Evolutionary conservation across 2,113 vertebrate genomes (phyloP).

Genomic region (Ploceus nigricollis): DNA sequence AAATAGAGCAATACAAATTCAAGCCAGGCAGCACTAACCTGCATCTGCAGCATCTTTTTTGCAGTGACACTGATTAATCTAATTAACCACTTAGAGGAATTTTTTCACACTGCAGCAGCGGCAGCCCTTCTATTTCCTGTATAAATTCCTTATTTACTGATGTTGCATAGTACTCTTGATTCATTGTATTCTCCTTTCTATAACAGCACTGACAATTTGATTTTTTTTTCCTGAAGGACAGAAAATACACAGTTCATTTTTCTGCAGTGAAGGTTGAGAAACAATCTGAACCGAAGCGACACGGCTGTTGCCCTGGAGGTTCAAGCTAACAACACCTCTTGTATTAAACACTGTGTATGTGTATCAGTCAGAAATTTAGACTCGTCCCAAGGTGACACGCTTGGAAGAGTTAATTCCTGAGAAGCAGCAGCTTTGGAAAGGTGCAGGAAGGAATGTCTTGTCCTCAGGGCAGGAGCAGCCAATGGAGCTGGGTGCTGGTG

Average conservation of each 20-base stretch:
- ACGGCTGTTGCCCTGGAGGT: not conserved
- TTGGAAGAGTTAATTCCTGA: conserved; percentile 50
- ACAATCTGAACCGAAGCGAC: not conserved
- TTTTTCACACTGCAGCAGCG: not conserved
- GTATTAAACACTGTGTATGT: not conserved
- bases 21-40: conserved; percentile 48
- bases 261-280: not conserved
- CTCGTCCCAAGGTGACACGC: not conserved
- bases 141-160: not conserved
- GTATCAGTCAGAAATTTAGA: not conserved
- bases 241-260: not conserved
- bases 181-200: not conserved
- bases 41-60: conserved; percentile 53
- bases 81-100: conserved; percentile 40
- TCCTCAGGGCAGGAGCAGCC: conserved; percentile 39
- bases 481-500: conserved; percentile 39
- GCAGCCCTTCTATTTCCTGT: not conserved
- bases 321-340: not conserved
- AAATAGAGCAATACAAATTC: conserved; percentile 39
- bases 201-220: not conserved
- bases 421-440: conserved; percentile 47
- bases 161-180: not conserved
- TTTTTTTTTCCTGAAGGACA: not conserved
- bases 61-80: conserved; percentile 8
- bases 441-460: conserved; percentile 29